These are phyloP conservation scores for Myripristis jacobus DNA, from an alignment of 2,797 vertebrate species.

Conservation along the genomic window DNA sequence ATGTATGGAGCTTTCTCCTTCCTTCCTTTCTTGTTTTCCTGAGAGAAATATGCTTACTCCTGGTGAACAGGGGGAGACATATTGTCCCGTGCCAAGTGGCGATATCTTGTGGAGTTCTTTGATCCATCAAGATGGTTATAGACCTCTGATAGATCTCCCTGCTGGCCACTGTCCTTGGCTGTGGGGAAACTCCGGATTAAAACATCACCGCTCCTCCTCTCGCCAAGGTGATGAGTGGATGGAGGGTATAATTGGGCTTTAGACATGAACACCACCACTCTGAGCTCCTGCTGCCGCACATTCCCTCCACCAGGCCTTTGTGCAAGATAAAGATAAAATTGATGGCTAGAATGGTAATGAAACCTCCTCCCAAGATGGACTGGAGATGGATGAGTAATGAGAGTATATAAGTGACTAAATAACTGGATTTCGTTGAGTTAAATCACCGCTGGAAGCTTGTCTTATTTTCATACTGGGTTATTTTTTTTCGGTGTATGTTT, in stretches of 20 bases:
- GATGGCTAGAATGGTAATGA: constrained; percentile 53
- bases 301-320: background rate
- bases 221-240: constrained; percentile 59
- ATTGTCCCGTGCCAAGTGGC: constrained; percentile 70
- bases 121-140: constrained; percentile 82
- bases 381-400: constrained; percentile 31
- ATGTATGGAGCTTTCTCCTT: constrained; percentile 3
- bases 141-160: constrained; percentile 79
- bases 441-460: constrained; percentile 23
- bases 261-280: constrained; percentile 13
- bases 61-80: constrained; percentile 78
- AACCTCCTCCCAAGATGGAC: constrained; percentile 30
- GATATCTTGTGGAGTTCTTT: constrained; percentile 68
- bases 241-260: constrained; percentile 51
- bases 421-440: constrained; percentile 12
- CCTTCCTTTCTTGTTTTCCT: constrained; percentile 36
- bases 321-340: constrained; percentile 58
- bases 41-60: constrained; percentile 46
- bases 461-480: constrained; percentile 24
- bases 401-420: constrained; percentile 32
- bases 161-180: constrained; percentile 81
- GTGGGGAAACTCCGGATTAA: constrained; percentile 86
- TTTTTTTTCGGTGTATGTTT: constrained; percentile 9
- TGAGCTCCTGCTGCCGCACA: constrained; percentile 5
- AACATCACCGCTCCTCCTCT: constrained; percentile 81